Evolutionary conservation across 1,140 invertebrate genomes (phyloP).

Genomic region (Mizuhopecten yessoensis): DNA sequence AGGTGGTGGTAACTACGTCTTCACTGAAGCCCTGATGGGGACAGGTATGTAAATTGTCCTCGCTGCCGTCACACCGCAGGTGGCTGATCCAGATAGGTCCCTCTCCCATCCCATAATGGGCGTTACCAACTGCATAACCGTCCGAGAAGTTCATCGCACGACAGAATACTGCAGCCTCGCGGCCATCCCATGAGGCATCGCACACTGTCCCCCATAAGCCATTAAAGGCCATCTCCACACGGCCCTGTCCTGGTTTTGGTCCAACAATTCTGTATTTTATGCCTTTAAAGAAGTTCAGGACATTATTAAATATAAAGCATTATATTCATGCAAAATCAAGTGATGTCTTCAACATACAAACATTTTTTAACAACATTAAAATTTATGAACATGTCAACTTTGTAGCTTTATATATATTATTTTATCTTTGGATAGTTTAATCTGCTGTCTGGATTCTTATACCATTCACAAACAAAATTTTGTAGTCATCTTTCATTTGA

Average conservation of each 20-base stretch:
- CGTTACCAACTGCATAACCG: constrained; percentile 69
- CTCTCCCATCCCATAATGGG: constrained; percentile 67
- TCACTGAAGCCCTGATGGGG: constrained; percentile 70
- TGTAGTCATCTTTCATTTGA: no score
- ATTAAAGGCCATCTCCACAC: constrained; percentile 88
- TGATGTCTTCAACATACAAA: not conserved
- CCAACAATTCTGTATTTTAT: constrained; percentile 67
- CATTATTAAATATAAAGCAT: not conserved
- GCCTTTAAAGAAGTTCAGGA: constrained; percentile 53
- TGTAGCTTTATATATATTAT: not conserved
- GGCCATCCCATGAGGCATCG: constrained; percentile 72
- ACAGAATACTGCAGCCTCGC: constrained; percentile 75
- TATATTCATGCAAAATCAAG: no score
- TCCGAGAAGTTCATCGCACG: constrained; percentile 72
- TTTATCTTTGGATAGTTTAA: no score
- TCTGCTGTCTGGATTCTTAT: no score
- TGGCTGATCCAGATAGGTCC: constrained; percentile 73
- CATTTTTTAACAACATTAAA: not conserved
- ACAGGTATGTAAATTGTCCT: constrained; percentile 71
- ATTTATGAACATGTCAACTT: not conserved
- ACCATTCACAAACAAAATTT: no score
- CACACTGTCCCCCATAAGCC: constrained; percentile 80
- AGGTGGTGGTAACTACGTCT: constrained; percentile 46
- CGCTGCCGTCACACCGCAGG: constrained; percentile 72
- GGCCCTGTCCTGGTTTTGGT: constrained; percentile 84